Base-by-base conservation (phyloP, 30 jellyfish, hydroid and myxozoan genomes). In the Aurelia sp. region DNA sequence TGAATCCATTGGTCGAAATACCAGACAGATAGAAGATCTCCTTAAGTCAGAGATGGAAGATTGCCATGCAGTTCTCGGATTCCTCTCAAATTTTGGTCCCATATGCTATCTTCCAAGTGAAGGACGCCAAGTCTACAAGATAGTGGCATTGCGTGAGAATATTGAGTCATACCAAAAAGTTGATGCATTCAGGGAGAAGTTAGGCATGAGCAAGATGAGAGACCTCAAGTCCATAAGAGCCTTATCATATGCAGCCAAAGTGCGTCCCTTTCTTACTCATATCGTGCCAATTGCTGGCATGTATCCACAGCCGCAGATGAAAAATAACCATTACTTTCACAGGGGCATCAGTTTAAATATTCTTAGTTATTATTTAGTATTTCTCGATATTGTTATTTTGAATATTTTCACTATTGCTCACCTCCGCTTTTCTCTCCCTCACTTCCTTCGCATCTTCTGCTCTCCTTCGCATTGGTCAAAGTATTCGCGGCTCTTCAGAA, bases 281-380 rank as follows among this genome's bases (percentile, higher is more conserved):
- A 37, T 69, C 80, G 37, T 13, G 3, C 48, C 80, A 23, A 37
- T 69, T 27, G 48, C 18, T 3, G 78, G 19, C 70, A 48, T 27
- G 33, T 78, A 78, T 23, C 79, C 71, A 63, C 16, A 31, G 23
- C 88, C 78, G 41, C 78, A 78, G 69, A 19, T 8, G n/a, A n/a
- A n/a, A n/a, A n/a, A n/a, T n/a, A n/a, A n/a, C n/a, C n/a, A n/a
- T n/a, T n/a, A n/a, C n/a, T n/a, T n/a, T n/a, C n/a, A n/a, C n/a
- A n/a, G n/a, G n/a, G n/a, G n/a, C n/a, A n/a, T n/a, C n/a, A n/a
- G n/a, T n/a, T n/a, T n/a, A n/a, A n/a, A n/a, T n/a, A n/a, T n/a
- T n/a, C n/a, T n/a, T n/a, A n/a, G n/a, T n/a, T n/a, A n/a, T n/a
- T n/a, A n/a, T n/a, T n/a, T n/a, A n/a, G n/a, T n/a, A n/a, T n/a